Base-by-base conservation (phyloP, 2,797 vertebrate genomes). In the Sebastes dallii region DNA sequence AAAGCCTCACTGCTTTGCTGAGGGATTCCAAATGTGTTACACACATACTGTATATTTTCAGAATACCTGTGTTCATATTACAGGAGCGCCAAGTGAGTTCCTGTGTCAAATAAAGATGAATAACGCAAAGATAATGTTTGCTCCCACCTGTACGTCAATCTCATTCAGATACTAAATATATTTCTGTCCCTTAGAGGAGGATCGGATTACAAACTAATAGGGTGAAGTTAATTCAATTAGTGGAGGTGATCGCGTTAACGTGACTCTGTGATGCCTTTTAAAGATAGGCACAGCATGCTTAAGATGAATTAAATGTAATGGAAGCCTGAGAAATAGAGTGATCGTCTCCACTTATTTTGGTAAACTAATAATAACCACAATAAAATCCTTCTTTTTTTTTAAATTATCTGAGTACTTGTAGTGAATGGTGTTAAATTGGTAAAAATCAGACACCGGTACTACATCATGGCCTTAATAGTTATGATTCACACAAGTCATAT, bases 161-260 rank as follows among this genome's bases (percentile, higher is more conserved):
- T 82, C 66, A 67, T 60, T 85, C 72, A 66, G 55, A 56, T 42
- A 24, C 86, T 85, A 80, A 85, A 89, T 80, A 83, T 88, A 89
- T 67, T 78, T 80, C 42, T 10, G 65, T 64, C 25, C 58, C 65
- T 78, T 14, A 66, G 10, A 72, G 78, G 58, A 83, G 62, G 85
- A 89, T 92, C n/a, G 22, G 66, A 80, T 83, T 74, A 50, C 70
- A 46, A 59, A 67, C 58, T 83, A 88, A 82, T 74, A 79, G 75
- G 83, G 78, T 88, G 58, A 72, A 88, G 89, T 91, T 91, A 91
- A 94, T 90, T 91, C 27, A 83, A 46, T 95, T 89, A 92, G 78
- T 62, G 29, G 42, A 83, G 83, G 75, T 93, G 86, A 78, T 73
- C 20, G 18, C 58, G 56, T 82, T 91, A 86, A 87, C 66, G 55